phyloP scores from a whole-genome alignment of 1,140 invertebrate species.

The Pollicipes pollicipes region DNA sequence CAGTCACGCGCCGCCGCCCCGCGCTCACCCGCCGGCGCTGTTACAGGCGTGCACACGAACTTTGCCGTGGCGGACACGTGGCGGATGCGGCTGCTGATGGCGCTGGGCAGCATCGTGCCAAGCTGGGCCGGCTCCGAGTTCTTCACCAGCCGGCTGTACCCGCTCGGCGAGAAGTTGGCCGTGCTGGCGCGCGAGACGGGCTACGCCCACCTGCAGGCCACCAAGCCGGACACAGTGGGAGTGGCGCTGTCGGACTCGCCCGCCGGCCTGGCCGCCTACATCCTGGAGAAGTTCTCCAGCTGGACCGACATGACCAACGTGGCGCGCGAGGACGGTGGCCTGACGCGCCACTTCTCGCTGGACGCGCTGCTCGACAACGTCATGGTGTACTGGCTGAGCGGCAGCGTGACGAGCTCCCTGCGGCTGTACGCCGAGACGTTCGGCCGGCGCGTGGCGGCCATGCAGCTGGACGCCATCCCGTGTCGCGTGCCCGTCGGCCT shows the following conservation, averaged over 20 bases:
- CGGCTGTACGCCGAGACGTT: conserved; percentile 54
- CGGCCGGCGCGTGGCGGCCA: conserved; percentile 23
- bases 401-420: conserved; percentile 53
- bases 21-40: no score
- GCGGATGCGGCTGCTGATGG: conserved; percentile 35
- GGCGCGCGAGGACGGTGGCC: conserved; percentile 45
- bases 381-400: conserved; percentile 70
- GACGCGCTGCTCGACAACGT: conserved; percentile 70
- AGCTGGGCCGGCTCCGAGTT: conserved; percentile 38
- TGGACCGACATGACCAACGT: conserved; percentile 45
- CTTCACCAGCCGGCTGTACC: conserved; percentile 38
- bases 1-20: no score
- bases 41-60: conserved; percentile 47
- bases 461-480: conserved; percentile 17
- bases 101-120: conserved; percentile 22
- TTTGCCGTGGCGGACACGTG: conserved; percentile 32
- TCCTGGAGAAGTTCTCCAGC: conserved; percentile 66
- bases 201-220: conserved; percentile 64
- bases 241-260: conserved; percentile 32
- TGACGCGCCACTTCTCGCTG: conserved; percentile 39
- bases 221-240: conserved; percentile 74
- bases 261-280: conserved; percentile 54
- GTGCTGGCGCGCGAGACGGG: conserved; percentile 47
- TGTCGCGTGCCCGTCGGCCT: conserved; percentile 27
- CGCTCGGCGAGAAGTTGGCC: conserved; percentile 31